Evolutionary conservation across 1,140 invertebrate species (phyloP).

Genomic region (Drosophila pandora): DNA sequence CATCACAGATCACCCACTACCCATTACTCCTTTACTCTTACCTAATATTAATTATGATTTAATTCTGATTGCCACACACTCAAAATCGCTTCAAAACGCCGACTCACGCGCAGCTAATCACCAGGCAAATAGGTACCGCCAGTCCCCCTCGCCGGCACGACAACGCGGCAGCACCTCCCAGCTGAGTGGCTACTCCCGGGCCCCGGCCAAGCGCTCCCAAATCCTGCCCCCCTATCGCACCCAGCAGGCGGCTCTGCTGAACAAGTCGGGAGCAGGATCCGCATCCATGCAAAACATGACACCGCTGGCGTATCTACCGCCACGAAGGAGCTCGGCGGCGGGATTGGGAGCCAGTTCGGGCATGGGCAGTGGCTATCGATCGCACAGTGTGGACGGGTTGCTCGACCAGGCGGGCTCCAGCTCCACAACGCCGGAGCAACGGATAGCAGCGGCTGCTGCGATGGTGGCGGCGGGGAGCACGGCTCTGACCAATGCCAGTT

Average conservation of each 20-base stretch:
- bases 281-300: constrained; percentile 78
- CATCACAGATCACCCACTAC: constrained; percentile 14
- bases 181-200: constrained; percentile 78
- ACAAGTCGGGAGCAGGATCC: constrained; percentile 57
- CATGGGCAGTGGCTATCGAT: constrained; percentile 70
- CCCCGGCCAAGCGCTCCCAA: constrained; percentile 59
- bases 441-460: constrained; percentile 75
- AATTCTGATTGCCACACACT: constrained; percentile 79
- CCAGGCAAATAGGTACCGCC: constrained; percentile 84
- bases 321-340: constrained; percentile 68
- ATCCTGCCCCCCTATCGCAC: constrained; percentile 74
- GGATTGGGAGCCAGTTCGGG: constrained; percentile 53
- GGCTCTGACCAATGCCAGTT: constrained; percentile 76
- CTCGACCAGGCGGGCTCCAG: constrained; percentile 65
- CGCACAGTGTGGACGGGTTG: constrained; percentile 82
- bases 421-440: constrained; percentile 60
- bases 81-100: constrained; percentile 68
- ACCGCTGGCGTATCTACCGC: constrained; percentile 60
- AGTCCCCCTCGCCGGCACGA: constrained; percentile 87
- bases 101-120: constrained; percentile 83
- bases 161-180: constrained; percentile 84
- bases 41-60: constrained; percentile 63
- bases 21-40: constrained; percentile 50
- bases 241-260: constrained; percentile 66
- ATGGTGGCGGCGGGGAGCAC: constrained; percentile 72